Conservation (phyloP, 2,797 vertebrate species). For the Hydrocynus forskahlii region DNA sequence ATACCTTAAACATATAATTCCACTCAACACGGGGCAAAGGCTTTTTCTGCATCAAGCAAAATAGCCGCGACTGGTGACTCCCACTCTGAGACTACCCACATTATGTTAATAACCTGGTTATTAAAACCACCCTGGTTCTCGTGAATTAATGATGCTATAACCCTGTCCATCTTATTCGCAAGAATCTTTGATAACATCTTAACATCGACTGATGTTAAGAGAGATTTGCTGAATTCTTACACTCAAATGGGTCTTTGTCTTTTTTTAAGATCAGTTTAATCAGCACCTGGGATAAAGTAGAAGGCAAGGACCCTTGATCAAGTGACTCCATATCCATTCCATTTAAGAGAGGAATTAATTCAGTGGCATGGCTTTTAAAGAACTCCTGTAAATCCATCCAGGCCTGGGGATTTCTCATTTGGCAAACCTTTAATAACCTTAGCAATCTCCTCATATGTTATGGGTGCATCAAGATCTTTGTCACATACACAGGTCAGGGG, state of each 20-base stretch:
- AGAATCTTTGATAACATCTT: neutral
- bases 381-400: too few species aligned
- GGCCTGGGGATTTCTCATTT: too few species aligned
- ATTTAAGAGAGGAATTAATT: too few species aligned
- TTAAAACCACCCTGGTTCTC: conserved; percentile 4
- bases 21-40: conserved; percentile 21
- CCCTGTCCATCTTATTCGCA: neutral
- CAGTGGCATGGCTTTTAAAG: too few species aligned
- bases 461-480: too few species aligned
- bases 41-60: conserved; percentile 18
- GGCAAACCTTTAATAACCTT: too few species aligned
- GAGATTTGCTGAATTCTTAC: neutral
- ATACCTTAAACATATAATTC: too few species aligned
- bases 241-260: neutral
- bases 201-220: neutral
- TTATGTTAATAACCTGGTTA: neutral
- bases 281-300: neutral
- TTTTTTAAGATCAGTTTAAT: neutral
- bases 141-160: neutral
- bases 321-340: too few species aligned
- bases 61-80: conserved; percentile 14
- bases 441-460: too few species aligned
- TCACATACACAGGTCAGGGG: too few species aligned
- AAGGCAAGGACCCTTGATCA: too few species aligned
- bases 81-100: neutral